Base-by-base conservation (phyloP, 2,888 invertebrate species). In the Lasius platythorax region DNA sequence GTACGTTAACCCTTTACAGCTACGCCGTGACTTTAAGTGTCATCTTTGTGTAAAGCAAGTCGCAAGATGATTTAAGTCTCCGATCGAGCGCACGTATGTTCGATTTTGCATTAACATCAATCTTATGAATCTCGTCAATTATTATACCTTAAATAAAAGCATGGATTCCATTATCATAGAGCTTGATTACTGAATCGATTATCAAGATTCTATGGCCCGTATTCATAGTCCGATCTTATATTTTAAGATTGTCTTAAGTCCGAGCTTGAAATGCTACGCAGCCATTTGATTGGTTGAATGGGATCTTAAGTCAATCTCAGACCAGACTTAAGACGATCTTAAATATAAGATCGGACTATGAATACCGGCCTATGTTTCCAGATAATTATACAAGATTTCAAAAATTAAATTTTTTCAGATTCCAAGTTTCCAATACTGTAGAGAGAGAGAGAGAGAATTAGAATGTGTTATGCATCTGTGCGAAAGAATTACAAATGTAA, bases 1-100 rank as follows among this genome's bases (percentile, higher is more conserved):
- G 75, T 66, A 67, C 53, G n/a, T 76, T 37, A 56, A 28, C 11
- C 37, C 40, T 30, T 28, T 5, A 6, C n/a, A n/a, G 40, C 28
- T 40, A 40, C 76, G 15, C 40, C n/a, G 15, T 23, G 56, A 53
- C 67, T 68, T 76, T 53, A 76, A 61, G 40, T 8, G n/a, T 33
- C 33, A 23, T 6, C n/a, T 46, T 70, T 33, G 67, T 3, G 46
- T 15, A 50, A 66, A 50, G 23, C 15, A n/a, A 33, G 9, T 46
- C 15, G 3, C 50, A 2, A 11, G 12, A 28, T 76, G 76, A 72
- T 30, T 56, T 56, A 30, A 76, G 12, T 18, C 23, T 23, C 12
- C 23, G 64, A 33, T 23, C 46, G 4, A 33, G 46, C n/a, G n/a
- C 23, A 23, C 18, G 66, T 43, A 33, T 23, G 33, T 66, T 15